Evolutionary conservation across 2,797 vertebrate genomes (phyloP).

Genomic region (Chaetodon trifasciatus): DNA sequence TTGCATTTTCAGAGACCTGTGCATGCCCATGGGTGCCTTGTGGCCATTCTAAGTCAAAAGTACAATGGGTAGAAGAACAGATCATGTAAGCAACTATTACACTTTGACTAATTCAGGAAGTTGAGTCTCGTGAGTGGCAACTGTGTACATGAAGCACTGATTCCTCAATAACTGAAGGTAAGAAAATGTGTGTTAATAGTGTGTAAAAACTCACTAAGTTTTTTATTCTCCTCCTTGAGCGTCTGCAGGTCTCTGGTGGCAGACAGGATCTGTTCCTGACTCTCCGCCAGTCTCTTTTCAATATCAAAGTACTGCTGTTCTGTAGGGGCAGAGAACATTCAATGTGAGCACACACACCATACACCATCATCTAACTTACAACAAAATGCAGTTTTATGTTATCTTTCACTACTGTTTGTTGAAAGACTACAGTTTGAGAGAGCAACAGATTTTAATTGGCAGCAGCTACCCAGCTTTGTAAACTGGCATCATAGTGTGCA

Average conservation of each 20-base stretch:
- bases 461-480: neutral
- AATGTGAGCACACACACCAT: neutral
- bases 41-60: neutral
- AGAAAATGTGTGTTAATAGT: neutral
- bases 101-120: neutral
- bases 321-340: slow-evolving; percentile 70
- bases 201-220: slow-evolving; percentile 88
- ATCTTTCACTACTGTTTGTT: neutral
- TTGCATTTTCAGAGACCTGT: neutral
- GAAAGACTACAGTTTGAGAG: neutral
- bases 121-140: neutral
- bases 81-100: neutral
- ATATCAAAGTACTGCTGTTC: slow-evolving; percentile 97
- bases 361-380: neutral
- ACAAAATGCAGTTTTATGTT: neutral
- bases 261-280: slow-evolving; percentile 91
- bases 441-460: neutral
- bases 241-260: slow-evolving; percentile 90
- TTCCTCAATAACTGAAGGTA: neutral
- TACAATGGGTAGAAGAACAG: neutral
- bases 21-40: neutral
- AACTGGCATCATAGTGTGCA: neutral
- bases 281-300: slow-evolving; percentile 92
- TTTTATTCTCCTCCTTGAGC: slow-evolving; percentile 89
- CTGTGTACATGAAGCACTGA: neutral